phyloP scores from a whole-genome alignment of 2,113 vertebrate species.

The Toxostoma redivivum region DNA sequence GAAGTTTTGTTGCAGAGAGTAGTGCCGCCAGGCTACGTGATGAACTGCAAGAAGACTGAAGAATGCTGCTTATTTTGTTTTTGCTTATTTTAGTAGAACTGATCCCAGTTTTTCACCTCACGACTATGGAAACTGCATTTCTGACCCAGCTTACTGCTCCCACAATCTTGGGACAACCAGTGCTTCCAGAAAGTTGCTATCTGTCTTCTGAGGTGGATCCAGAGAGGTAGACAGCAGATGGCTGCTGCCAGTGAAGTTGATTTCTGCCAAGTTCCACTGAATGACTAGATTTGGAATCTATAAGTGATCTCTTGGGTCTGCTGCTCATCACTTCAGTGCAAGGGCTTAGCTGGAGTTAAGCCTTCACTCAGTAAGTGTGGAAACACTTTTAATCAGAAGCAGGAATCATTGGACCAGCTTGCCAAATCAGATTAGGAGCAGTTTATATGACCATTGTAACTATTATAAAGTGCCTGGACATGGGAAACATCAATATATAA shows the following conservation, averaged over 20 bases:
- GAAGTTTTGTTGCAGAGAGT: background rate
- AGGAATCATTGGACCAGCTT: background rate
- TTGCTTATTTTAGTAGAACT: background rate
- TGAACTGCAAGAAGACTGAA: background rate
- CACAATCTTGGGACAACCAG: background rate
- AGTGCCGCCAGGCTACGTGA: background rate
- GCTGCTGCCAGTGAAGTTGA: background rate
- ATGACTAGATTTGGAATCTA: background rate
- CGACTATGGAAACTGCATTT: background rate
- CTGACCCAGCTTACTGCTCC: background rate
- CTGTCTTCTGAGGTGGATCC: background rate
- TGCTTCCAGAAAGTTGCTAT: background rate
- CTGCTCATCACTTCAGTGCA: background rate
- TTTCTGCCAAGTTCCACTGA: background rate
- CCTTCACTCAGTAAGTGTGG: background rate
- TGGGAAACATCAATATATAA: background rate
- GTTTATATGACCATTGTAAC: background rate
- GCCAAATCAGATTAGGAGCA: constrained; percentile 20
- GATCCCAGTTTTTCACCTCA: background rate
- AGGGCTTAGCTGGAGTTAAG: background rate
- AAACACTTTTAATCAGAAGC: background rate
- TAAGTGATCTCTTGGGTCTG: background rate
- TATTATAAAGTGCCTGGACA: background rate
- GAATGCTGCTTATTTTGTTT: background rate
- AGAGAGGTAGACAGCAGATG: background rate